Conservation (phyloP, 2,797 vertebrate species). For the Hipposideros larvatus region DNA sequence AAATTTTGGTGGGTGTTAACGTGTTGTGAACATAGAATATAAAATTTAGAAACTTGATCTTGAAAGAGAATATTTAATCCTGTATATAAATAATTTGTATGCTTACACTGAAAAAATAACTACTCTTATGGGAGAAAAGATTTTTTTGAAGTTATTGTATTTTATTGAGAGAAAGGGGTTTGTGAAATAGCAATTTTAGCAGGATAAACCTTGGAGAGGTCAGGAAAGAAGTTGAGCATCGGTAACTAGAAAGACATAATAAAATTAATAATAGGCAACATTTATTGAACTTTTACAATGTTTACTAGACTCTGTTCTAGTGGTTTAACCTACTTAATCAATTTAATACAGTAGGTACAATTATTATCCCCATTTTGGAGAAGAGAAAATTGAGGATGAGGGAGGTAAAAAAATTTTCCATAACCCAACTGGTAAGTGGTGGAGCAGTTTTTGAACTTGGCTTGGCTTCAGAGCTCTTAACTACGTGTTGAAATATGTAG, state of each 20-base stretch:
- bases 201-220: neutral
- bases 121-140: neutral
- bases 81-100: neutral
- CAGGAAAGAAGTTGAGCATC: neutral
- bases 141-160: neutral
- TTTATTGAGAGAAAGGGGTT: neutral
- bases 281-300: neutral
- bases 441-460: neutral
- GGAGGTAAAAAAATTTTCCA: neutral
- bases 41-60: neutral
- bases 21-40: neutral
- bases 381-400: neutral
- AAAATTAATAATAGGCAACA: neutral
- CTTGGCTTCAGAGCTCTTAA: neutral
- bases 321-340: neutral
- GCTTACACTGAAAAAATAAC: neutral
- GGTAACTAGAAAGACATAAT: neutral
- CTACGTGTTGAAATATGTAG: neutral
- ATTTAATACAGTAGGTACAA: neutral
- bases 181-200: neutral
- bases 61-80: neutral
- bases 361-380: neutral
- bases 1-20: neutral
- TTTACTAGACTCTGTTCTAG: neutral
- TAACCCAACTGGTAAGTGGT: neutral